Conservation (phyloP, 1,140 invertebrate genomes). For the Pogonomyrmex californicus region DNA sequence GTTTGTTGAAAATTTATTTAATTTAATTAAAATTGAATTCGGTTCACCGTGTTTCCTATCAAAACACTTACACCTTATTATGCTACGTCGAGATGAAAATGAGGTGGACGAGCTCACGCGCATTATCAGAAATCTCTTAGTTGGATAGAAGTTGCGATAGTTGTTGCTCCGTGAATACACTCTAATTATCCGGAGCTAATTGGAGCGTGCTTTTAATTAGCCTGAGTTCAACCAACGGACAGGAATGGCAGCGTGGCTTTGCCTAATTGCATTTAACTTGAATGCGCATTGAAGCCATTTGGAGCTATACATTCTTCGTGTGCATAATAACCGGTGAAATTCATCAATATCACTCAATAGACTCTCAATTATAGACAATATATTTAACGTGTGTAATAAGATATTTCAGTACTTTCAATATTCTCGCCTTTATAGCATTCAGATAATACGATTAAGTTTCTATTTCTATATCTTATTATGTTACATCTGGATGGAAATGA, state of each 20-base stretch:
- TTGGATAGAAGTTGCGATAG: slow-evolving; percentile 58
- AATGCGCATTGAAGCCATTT: slow-evolving; percentile 30
- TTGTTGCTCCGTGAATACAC: slow-evolving; percentile 66
- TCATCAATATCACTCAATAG: not conserved
- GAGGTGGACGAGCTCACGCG: slow-evolving; percentile 48
- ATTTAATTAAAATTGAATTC: slow-evolving; percentile 49
- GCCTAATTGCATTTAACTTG: slow-evolving; percentile 42
- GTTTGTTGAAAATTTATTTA: slow-evolving; percentile 8
- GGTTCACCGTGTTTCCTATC: slow-evolving; percentile 6
- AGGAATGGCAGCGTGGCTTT: slow-evolving; percentile 30
- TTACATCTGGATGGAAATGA: too few species aligned
- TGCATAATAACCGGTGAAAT: not conserved
- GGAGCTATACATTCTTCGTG: slow-evolving; percentile 32
- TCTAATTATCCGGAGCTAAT: slow-evolving; percentile 79
- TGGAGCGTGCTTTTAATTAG: slow-evolving; percentile 78
- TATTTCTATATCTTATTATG: too few species aligned
- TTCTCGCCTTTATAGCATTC: not conserved
- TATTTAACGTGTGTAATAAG: not conserved
- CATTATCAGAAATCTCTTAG: slow-evolving; percentile 74
- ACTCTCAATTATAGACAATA: not conserved
- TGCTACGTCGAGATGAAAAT: slow-evolving; percentile 13
- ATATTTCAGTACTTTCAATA: not conserved
- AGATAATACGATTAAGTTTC: not conserved
- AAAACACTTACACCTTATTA: slow-evolving; percentile 35
- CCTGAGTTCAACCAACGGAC: slow-evolving; percentile 56